Percentiles rank a stretch among this genome's conserved stretches.
Evolutionary conservation across 2,113 vertebrate species (phyloP).

Genomic region (Microtus ochrogaster): DNA sequence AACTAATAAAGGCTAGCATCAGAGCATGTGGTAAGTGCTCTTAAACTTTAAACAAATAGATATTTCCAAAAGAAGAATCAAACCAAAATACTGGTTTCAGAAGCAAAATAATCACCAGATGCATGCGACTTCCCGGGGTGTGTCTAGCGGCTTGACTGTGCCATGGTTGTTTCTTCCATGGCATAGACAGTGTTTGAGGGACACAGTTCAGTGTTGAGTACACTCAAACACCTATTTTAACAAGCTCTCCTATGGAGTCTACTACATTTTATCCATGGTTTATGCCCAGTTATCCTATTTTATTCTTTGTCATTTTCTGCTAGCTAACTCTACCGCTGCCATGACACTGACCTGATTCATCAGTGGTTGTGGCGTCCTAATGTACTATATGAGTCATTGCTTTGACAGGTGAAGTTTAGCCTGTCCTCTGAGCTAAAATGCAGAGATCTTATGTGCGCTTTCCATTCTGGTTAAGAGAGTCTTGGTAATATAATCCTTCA

Average conservation of each 20-base stretch:
- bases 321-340: background rate
- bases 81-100: background rate
- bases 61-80: background rate
- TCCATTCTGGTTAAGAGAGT: background rate
- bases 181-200: background rate
- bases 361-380: background rate
- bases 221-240: background rate
- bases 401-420: conserved; percentile 3
- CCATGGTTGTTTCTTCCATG: background rate
- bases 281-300: background rate
- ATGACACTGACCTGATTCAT: background rate
- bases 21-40: background rate
- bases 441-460: background rate
- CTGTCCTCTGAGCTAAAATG: background rate
- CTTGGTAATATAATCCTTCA: background rate
- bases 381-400: background rate
- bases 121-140: background rate
- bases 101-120: conserved; percentile 46
- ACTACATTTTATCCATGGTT: conserved; percentile 3
- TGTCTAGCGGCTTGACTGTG: background rate
- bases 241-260: background rate
- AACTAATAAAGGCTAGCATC: background rate
- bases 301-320: background rate
- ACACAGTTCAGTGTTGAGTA: background rate
- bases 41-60: background rate